A percentile compares a stretch with the other conserved stretches of the same genome.
Conservation (phyloP, 2,797 vertebrate species). For the Gadopsis marmoratus region DNA sequence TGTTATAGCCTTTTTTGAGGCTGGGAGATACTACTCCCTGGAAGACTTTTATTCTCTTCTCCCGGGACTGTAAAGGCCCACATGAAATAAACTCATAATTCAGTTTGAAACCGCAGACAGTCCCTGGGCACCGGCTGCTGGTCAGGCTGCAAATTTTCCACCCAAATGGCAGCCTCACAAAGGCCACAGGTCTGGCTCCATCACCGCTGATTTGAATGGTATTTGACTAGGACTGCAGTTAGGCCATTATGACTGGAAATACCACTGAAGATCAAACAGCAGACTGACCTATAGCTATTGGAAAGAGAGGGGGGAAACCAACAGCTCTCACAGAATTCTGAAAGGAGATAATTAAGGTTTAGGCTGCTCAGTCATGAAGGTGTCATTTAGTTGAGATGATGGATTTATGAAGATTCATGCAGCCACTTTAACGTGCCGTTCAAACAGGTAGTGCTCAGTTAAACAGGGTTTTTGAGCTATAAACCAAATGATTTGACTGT, state of each 20-base stretch:
- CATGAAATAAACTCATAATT: constrained; percentile 39
- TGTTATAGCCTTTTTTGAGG: neutral
- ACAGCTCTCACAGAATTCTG: neutral
- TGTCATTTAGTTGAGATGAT: neutral
- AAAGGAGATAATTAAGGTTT: neutral
- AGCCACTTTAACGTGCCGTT: neutral
- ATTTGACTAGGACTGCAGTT: constrained; percentile 57
- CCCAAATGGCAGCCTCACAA: constrained; percentile 42
- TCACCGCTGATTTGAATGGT: constrained; percentile 56
- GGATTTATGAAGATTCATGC: neutral
- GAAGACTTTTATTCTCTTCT: constrained; percentile 17
- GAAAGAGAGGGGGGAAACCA: constrained; percentile 4
- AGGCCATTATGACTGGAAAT: constrained; percentile 6
- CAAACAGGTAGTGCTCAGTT: too few species aligned
- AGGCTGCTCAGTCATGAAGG: neutral
- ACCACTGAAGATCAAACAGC: constrained; percentile 6
- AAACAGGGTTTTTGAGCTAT: too few species aligned
- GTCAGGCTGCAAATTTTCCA: constrained; percentile 36
- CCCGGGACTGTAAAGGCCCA: constrained; percentile 12
- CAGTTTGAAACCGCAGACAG: constrained; percentile 29
- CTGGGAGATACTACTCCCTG: constrained; percentile 13
- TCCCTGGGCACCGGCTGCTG: constrained; percentile 7
- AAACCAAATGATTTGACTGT: too few species aligned
- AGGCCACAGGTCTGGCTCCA: constrained; percentile 38
- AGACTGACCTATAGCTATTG: constrained; percentile 4